Conservation (phyloP, 2,888 invertebrate species). For the Aspidiotus rigidus region DNA sequence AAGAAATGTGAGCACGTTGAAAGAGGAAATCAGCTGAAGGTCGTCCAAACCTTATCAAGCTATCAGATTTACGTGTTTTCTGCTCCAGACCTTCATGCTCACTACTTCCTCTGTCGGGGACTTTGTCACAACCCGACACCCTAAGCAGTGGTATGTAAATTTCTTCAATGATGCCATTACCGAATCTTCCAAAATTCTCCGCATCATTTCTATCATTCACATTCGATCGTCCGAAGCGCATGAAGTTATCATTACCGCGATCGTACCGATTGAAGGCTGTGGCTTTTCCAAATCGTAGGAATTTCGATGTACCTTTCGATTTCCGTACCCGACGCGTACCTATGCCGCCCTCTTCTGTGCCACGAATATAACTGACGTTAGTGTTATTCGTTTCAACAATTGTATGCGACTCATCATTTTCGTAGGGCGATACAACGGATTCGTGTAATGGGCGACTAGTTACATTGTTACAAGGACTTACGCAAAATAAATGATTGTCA, state of each 20-base stretch:
- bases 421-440: no score
- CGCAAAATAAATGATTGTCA: no score
- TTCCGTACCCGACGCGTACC: no score
- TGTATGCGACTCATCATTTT: no score
- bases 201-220: not conserved
- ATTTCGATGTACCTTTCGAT: no score
- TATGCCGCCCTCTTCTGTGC: no score
- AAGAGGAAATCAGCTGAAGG: not conserved
- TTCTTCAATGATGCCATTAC: not conserved
- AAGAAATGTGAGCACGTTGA: no score
- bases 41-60: constrained; percentile 15
- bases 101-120: not conserved
- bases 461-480: no score
- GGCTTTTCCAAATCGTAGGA: no score
- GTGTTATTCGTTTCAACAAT: no score
- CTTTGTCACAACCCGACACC: not conserved
- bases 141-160: not conserved
- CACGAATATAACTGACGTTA: no score
- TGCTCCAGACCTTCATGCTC: not conserved
- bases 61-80: not conserved
- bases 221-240: constrained; percentile 19
- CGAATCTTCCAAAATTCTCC: not conserved
- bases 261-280: constrained; percentile 9
- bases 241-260: constrained; percentile 21
- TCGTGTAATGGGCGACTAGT: no score